These are phyloP conservation scores for Haliclona indistincta DNA, from an alignment of 37 sponge, comb jelly and placozoan species.

Conservation along the genomic window DNA sequence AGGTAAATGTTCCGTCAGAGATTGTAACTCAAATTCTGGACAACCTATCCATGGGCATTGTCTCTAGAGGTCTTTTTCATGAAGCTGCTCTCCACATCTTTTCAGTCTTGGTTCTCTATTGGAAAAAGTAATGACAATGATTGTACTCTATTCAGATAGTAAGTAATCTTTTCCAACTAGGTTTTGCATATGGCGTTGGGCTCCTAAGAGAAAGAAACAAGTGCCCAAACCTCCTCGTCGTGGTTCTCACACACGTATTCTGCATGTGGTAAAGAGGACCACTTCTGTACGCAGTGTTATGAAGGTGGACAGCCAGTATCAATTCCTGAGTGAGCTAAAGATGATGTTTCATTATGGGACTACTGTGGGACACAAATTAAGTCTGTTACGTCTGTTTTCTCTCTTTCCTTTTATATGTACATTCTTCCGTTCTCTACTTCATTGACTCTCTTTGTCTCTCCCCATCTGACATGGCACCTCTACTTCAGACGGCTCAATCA, in stretches of 20 bases:
- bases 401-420: neutral
- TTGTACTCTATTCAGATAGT: neutral
- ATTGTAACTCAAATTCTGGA: slow-evolving; percentile 59
- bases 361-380: neutral
- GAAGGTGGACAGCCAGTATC: too few relatives aligned
- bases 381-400: neutral
- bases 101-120: slow-evolving; percentile 70
- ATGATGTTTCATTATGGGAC: too few relatives aligned
- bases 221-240: neutral
- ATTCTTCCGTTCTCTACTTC: neutral
- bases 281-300: too few relatives aligned
- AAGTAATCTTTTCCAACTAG: neutral
- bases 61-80: slow-evolving; percentile 83
- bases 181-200: slow-evolving; percentile 3
- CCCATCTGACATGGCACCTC: neutral
- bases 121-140: slow-evolving; percentile 75
- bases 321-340: too few relatives aligned
- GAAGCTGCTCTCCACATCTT: slow-evolving; percentile 85
- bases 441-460: neutral
- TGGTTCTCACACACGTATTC: neutral
- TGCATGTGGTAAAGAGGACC: too few relatives aligned
- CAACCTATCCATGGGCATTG: slow-evolving; percentile 43
- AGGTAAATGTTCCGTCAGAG: slow-evolving; percentile 75
- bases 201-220: too few relatives aligned
- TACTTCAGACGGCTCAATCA: neutral